phyloP scores from a whole-genome alignment of 2,113 vertebrate species.

The Xenotilapia flavipinnis region DNA sequence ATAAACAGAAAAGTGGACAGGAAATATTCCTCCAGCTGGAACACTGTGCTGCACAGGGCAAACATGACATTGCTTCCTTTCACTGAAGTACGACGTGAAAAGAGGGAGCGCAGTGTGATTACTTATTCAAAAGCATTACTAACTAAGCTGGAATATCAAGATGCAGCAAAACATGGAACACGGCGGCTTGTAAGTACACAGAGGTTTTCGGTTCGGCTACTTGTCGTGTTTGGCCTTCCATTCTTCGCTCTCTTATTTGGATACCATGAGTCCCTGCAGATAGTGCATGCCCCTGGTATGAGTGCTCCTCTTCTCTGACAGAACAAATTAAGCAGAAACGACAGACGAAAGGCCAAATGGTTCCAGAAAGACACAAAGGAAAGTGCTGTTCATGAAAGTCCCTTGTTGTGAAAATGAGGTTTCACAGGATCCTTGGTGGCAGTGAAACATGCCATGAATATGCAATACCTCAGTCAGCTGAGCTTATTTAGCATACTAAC shows the following conservation, averaged over 20 bases:
- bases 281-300: background rate
- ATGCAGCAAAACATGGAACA: background rate
- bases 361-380: constrained; percentile 8
- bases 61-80: background rate
- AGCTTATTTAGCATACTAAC: constrained; percentile 21
- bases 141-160: background rate
- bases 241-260: background rate
- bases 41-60: background rate
- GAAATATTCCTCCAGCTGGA: constrained; percentile 8
- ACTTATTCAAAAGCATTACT: constrained; percentile 17
- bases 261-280: background rate
- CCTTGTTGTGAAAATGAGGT: constrained; percentile 14
- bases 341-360: constrained; percentile 38
- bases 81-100: background rate
- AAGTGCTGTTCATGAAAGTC: constrained; percentile 37
- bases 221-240: background rate
- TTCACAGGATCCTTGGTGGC: constrained; percentile 2
- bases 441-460: constrained; percentile 31
- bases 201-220: background rate
- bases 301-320: constrained; percentile 17
- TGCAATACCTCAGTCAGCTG: constrained; percentile 1
- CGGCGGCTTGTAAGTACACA: background rate
- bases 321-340: constrained; percentile 35
- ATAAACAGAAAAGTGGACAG: background rate
- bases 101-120: background rate